Percentiles rank a stretch among this genome's conserved stretches.
These are phyloP conservation scores for Lateolabrax maculatus DNA, from an alignment of 2,797 vertebrate species.

Conservation along the genomic window DNA sequence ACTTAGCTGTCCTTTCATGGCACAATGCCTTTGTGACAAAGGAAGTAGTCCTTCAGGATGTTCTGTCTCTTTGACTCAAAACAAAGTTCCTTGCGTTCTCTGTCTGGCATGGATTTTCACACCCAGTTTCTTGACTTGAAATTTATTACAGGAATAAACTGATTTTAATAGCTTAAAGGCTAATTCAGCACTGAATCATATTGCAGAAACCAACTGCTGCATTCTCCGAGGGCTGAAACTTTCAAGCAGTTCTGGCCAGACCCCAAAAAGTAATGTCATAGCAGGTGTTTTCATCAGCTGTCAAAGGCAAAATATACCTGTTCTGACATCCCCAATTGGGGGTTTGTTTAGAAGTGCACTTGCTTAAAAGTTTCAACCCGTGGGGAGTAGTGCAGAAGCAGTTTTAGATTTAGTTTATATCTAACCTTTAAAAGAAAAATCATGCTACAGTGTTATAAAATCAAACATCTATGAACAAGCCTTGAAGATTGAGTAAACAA, in stretches of 20 bases:
- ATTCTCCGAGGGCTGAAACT: slow-evolving; percentile 25
- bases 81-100: neutral
- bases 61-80: slow-evolving; percentile 2
- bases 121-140: neutral
- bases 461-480: slow-evolving; percentile 41
- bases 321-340: slow-evolving; percentile 24
- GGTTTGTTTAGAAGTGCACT: slow-evolving; percentile 30
- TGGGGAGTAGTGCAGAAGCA: slow-evolving; percentile 9
- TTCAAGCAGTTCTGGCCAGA: neutral
- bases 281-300: slow-evolving; percentile 41
- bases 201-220: neutral
- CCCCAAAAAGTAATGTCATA: slow-evolving; percentile 5
- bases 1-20: neutral
- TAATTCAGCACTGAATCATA: slow-evolving; percentile 19
- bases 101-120: slow-evolving; percentile 6
- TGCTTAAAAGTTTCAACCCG: slow-evolving; percentile 24
- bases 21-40: neutral
- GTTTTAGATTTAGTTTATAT: slow-evolving; percentile 49
- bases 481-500: slow-evolving; percentile 55
- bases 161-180: slow-evolving; percentile 20
- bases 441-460: neutral
- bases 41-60: neutral
- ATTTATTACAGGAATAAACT: neutral
- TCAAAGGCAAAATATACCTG: slow-evolving; percentile 11
- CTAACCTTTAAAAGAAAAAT: slow-evolving; percentile 42